Percentiles rank a stretch among this genome's conserved stretches.
These are phyloP conservation scores for Entomobrya multifasciata DNA, from an alignment of 2,888 invertebrate genomes.

Conservation along the genomic window DNA sequence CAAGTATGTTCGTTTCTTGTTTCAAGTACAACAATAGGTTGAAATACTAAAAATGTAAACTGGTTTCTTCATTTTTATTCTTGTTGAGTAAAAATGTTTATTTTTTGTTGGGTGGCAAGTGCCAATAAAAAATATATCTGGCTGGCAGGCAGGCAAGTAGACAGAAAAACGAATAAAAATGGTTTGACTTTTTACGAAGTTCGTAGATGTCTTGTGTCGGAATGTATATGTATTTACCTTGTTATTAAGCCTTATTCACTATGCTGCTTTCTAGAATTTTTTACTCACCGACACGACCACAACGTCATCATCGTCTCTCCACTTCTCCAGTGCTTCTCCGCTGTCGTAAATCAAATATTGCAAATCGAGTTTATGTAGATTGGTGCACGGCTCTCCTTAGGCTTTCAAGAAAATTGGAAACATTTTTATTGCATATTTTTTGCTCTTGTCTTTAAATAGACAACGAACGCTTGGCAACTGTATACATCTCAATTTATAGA, in stretches of 20 bases:
- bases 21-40: not conserved
- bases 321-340: not conserved
- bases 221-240: not conserved
- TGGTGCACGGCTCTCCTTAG: not conserved
- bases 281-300: no score
- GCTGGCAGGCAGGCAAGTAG: not conserved
- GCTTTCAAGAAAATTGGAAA: constrained; percentile 17
- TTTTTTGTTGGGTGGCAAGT: constrained; percentile 3
- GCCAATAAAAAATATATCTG: not conserved
- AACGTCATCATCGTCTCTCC: not conserved
- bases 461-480: no score
- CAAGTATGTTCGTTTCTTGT: not conserved
- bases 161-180: not conserved
- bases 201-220: not conserved
- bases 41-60: not conserved
- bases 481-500: no score
- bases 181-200: not conserved
- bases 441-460: no score
- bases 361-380: not conserved
- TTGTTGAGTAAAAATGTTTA: constrained; percentile 11
- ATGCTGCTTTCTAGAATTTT: no score
- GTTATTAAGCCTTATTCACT: not conserved
- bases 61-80: constrained; percentile 3
- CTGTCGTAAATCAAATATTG: constrained; percentile 56
- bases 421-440: no score